A percentile compares a stretch with the other conserved stretches of the same genome.
These are phyloP conservation scores for Cottoperca gobio DNA, from an alignment of 2,797 vertebrate genomes.

Conservation along the genomic window DNA sequence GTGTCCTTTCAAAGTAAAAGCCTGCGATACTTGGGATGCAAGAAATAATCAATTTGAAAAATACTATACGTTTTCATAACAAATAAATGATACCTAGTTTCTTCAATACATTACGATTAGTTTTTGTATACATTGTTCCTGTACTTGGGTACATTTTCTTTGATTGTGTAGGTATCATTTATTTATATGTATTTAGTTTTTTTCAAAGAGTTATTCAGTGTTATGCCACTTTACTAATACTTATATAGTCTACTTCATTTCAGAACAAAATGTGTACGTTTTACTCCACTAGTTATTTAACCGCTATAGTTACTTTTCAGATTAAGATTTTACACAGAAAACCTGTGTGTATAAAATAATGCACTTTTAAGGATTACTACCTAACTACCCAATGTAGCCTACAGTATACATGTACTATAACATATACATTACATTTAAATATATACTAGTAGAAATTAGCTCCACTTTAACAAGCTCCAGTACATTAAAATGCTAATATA, in stretches of 20 bases:
- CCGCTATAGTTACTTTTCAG: background rate
- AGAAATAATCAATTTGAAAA: background rate
- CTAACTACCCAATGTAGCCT: background rate
- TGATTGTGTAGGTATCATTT: too few relatives aligned
- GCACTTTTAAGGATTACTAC: background rate
- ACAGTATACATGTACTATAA: background rate
- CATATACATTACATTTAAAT: background rate
- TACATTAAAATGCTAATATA: background rate
- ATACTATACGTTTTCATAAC: background rate
- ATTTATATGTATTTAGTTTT: too few relatives aligned
- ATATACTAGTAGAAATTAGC: background rate
- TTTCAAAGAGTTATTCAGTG: background rate
- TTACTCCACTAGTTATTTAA: background rate
- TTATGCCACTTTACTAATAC: background rate
- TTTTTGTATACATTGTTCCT: too few relatives aligned
- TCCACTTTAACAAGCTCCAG: background rate
- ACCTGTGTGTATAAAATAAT: too few relatives aligned
- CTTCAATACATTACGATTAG: background rate
- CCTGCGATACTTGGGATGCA: rapidly evolving
- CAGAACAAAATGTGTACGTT: background rate
- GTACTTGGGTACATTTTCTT: too few relatives aligned
- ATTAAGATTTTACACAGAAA: background rate
- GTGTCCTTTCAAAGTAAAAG: slow-evolving; percentile 57
- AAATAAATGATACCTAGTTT: background rate
- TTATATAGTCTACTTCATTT: background rate